Conservation (phyloP, 2,797 vertebrate genomes). For the Spinibarbus caldwelli region DNA sequence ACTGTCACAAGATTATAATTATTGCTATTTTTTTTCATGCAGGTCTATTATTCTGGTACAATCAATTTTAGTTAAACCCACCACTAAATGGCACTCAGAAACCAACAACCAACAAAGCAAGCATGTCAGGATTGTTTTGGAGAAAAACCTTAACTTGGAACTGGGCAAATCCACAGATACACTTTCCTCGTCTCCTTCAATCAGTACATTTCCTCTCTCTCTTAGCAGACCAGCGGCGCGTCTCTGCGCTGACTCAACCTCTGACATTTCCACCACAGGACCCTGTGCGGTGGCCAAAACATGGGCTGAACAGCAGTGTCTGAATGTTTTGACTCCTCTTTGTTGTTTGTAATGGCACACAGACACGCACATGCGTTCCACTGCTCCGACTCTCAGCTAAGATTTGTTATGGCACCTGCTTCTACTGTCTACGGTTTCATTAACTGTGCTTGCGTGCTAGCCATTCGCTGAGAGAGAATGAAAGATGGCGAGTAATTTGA, state of each 20-base stretch:
- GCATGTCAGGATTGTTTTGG: conserved; percentile 21
- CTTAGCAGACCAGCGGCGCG: conserved; percentile 37
- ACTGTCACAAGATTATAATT: neutral
- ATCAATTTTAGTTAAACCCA: neutral
- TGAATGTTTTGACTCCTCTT: conserved; percentile 45
- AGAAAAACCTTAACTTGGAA: neutral
- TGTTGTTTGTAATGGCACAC: conserved; percentile 45
- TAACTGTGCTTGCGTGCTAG: conserved; percentile 21
- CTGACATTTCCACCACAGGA: conserved; percentile 53
- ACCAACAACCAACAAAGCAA: conserved; percentile 25
- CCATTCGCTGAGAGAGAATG: neutral
- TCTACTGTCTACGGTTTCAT: conserved; percentile 26
- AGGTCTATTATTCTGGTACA: neutral
- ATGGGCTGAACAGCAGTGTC: conserved; percentile 32
- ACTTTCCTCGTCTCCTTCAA: conserved; percentile 17
- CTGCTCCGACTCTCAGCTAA: conserved; percentile 4
- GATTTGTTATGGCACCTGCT: conserved; percentile 49
- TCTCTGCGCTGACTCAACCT: conserved; percentile 55
- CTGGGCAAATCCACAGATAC: conserved; percentile 6
- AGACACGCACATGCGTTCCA: conserved; percentile 1
- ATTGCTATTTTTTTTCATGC: neutral
- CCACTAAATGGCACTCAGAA: neutral
- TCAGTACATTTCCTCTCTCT: conserved; percentile 39
- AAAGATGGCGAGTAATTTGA: neutral
- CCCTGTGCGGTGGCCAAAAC: conserved; percentile 43